Evolutionary conservation across 2,113 vertebrate genomes (phyloP).

Genomic region (Prionailurus viverrinus): DNA sequence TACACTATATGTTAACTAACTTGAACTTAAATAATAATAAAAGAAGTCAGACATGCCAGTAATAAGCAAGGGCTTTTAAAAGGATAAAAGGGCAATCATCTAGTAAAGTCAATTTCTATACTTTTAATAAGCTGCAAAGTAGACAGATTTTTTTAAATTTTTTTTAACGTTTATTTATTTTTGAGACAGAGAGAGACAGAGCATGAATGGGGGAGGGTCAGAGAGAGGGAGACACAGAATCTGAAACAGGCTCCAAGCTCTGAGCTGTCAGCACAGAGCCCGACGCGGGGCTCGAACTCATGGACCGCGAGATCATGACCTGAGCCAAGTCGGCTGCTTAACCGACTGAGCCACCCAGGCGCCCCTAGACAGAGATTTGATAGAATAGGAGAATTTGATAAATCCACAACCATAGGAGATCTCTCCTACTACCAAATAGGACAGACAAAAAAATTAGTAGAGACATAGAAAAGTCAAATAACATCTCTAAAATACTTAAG

Average conservation of each 20-base stretch:
- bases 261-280: no score
- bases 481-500: background rate
- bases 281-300: accelerated
- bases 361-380: no score
- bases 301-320: no score
- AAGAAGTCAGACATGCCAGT: background rate
- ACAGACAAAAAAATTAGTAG: background rate
- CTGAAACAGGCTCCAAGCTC: no score
- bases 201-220: no score
- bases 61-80: background rate
- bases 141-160: background rate
- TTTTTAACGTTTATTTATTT: no score
- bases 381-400: background rate
- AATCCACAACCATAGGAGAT: background rate
- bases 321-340: no score
- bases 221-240: no score
- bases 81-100: background rate
- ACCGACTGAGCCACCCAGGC: no score
- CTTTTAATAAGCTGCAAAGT: background rate
- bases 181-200: no score
- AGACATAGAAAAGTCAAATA: background rate
- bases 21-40: no score
- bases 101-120: background rate
- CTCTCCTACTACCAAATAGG: background rate
- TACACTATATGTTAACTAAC: no score